A percentile compares a stretch with the other conserved stretches of the same genome.
phyloP scores from a whole-genome alignment of 2,113 vertebrate genomes.

The Toxostoma redivivum region DNA sequence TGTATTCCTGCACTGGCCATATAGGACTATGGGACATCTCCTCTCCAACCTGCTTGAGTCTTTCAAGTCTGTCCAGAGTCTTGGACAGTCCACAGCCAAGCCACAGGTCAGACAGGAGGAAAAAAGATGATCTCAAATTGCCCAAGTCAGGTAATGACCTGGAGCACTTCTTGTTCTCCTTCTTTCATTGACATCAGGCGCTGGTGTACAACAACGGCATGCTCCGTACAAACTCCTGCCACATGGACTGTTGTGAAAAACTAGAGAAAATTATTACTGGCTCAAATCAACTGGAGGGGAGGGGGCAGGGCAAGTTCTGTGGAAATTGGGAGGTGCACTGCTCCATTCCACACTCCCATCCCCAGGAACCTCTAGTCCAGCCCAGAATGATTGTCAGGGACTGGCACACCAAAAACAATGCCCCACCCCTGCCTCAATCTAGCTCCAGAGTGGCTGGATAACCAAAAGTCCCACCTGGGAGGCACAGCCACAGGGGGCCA shows the following conservation, averaged over 20 bases:
- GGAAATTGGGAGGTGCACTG: background rate
- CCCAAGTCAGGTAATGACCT: background rate
- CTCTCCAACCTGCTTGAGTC: background rate
- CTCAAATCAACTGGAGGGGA: background rate
- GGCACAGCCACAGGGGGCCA: background rate
- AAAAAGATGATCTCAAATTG: background rate
- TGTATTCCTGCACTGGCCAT: background rate
- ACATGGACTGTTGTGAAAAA: background rate
- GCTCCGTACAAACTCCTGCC: background rate
- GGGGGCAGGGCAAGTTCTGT: background rate
- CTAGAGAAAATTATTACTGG: background rate
- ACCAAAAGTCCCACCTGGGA: background rate
- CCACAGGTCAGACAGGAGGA: background rate
- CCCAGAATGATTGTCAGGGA: background rate
- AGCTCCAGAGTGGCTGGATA: background rate
- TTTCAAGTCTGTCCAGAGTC: background rate
- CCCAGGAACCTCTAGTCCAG: background rate
- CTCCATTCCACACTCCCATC: background rate
- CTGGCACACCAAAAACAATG: background rate
- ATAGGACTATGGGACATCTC: background rate
- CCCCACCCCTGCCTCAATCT: background rate
- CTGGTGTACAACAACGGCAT: rapidly evolving
- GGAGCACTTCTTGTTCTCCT: background rate
- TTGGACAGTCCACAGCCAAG: background rate
- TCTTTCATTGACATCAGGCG: rapidly evolving